These are phyloP conservation scores for Sicus ferrugineus DNA, from an alignment of 2,888 invertebrate genomes.

Conservation along the genomic window DNA sequence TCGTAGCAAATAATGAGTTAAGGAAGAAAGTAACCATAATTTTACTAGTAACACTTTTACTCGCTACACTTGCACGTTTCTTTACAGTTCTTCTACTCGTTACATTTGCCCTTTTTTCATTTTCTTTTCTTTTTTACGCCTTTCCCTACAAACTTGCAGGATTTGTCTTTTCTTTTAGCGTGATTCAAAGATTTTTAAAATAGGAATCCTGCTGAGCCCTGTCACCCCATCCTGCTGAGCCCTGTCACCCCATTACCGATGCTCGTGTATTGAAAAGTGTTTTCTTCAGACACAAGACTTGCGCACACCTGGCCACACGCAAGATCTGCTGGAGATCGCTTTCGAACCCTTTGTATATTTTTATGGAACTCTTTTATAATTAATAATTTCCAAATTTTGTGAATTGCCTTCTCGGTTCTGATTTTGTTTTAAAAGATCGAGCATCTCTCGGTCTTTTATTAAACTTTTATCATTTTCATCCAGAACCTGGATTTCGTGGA, in stretches of 20 bases:
- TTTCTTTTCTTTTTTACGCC: neutral
- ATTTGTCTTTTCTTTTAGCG: neutral
- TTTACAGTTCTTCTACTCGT: too few relatives aligned
- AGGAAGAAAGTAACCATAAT: too few relatives aligned
- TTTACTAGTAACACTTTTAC: neutral
- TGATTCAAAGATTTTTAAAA: neutral
- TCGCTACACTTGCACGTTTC: neutral
- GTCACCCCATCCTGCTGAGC: neutral
- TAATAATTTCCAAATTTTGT: too few relatives aligned
- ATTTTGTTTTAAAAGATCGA: too few relatives aligned
- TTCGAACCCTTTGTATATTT: neutral
- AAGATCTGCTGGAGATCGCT: constrained; percentile 9
- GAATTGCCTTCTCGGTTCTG: too few relatives aligned
- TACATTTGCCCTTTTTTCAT: neutral
- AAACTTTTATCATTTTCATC: too few relatives aligned
- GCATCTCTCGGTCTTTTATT: too few relatives aligned
- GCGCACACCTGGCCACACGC: constrained; percentile 60
- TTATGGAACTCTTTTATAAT: neutral
- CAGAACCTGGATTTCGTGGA: too few relatives aligned
- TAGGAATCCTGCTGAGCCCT: neutral
- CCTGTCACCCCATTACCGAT: too few relatives aligned
- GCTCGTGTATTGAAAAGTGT: neutral
- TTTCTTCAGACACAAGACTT: constrained; percentile 46
- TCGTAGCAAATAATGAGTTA: too few relatives aligned
- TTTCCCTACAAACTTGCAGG: neutral